These are phyloP conservation scores for Dascyllus trimaculatus DNA, from an alignment of 2,113 vertebrate genomes.

Conservation along the genomic window DNA sequence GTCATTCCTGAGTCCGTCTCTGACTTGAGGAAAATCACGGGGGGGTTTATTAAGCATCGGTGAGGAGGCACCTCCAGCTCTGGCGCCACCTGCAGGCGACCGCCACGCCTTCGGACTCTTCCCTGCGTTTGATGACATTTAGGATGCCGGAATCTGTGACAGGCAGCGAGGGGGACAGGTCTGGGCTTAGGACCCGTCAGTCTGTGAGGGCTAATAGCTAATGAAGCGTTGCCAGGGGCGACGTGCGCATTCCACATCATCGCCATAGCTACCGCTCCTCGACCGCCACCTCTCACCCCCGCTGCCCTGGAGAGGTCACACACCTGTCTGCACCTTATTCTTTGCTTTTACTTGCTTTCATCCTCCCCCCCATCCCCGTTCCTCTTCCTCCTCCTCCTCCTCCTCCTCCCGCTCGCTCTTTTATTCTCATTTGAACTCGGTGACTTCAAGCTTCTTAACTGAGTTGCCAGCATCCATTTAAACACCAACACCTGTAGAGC, in stretches of 20 bases:
- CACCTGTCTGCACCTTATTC: slow-evolving; percentile 75
- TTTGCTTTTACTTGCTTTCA: slow-evolving; percentile 30
- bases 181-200: slow-evolving; percentile 68
- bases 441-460: slow-evolving; percentile 14
- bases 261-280: slow-evolving; percentile 64
- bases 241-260: slow-evolving; percentile 75
- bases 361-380: not conserved
- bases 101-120: not conserved
- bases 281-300: slow-evolving; percentile 7
- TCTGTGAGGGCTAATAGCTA: slow-evolving; percentile 52
- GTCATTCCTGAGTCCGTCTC: not conserved
- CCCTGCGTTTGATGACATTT: slow-evolving; percentile 69
- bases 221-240: slow-evolving; percentile 71
- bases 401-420: too few species aligned
- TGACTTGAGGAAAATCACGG: too few species aligned
- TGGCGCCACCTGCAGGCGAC: not conserved
- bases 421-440: slow-evolving; percentile 17
- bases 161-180: slow-evolving; percentile 56
- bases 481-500: too few species aligned
- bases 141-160: slow-evolving; percentile 59
- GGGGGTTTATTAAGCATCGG: too few species aligned
- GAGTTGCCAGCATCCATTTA: slow-evolving; percentile 2
- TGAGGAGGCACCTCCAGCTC: not conserved
- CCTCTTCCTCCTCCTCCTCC: not conserved
- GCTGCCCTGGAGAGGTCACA: slow-evolving; percentile 57